Conservation (phyloP, 2,888 invertebrate genomes). For the Tenthredo livida region DNA sequence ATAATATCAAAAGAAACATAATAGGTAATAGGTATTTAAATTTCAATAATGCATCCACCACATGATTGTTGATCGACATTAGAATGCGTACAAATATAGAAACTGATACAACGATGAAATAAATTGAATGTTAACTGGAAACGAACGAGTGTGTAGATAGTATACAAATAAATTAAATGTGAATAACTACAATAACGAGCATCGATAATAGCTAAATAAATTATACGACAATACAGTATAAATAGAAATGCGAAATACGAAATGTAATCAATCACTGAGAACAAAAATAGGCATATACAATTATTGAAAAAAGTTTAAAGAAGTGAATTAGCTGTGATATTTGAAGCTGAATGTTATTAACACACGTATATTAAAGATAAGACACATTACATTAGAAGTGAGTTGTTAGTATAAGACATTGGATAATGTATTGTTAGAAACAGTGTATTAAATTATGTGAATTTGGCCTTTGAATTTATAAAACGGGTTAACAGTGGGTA, state of each 20-base stretch:
- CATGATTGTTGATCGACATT: not conserved
- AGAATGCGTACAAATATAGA: not conserved
- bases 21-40: not conserved
- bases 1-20: not conserved
- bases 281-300: not conserved
- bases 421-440: not conserved
- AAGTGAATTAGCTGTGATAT: slow-evolving; percentile 12
- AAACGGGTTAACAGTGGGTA: slow-evolving; percentile 29
- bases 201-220: slow-evolving; percentile 1
- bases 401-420: slow-evolving; percentile 29
- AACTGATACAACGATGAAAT: not conserved
- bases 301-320: not conserved
- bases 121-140: slow-evolving; percentile 13
- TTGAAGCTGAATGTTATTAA: slow-evolving; percentile 28
- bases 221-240: not conserved
- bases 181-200: slow-evolving; percentile 27
- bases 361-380: not conserved
- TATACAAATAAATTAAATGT: not conserved
- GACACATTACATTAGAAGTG: not conserved
- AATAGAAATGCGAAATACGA: not conserved
- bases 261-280: not conserved
- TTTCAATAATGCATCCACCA: not conserved
- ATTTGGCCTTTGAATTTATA: not conserved
- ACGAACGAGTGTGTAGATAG: not conserved
- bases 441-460: not conserved